phyloP scores from a whole-genome alignment of 2,113 vertebrate genomes.

The Podiceps cristatus region DNA sequence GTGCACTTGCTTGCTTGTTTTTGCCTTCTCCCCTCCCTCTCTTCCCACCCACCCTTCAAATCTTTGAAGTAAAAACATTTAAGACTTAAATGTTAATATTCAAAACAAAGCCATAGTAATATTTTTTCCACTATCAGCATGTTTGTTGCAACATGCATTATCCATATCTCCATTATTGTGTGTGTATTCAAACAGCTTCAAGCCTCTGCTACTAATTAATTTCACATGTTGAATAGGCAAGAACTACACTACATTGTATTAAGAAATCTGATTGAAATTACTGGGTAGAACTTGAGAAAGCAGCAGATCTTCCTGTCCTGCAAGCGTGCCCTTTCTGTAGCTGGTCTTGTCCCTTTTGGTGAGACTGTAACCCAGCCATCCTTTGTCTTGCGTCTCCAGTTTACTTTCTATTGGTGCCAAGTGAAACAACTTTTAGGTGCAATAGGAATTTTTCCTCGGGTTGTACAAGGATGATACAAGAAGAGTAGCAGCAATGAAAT shows the following conservation, averaged over 20 bases:
- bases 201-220: not conserved
- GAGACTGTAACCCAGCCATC: not conserved
- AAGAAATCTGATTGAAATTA: conserved; percentile 1
- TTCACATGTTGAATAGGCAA: conserved; percentile 7
- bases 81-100: not conserved
- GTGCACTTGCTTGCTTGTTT: not conserved
- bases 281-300: not conserved
- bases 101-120: not conserved
- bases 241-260: not conserved
- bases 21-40: not conserved
- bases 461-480: not conserved
- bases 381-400: not conserved
- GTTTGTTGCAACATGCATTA: not conserved
- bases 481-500: not conserved
- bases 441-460: not conserved
- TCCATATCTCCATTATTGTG: not conserved
- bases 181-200: not conserved
- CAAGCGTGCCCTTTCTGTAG: not conserved
- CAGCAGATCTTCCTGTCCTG: not conserved
- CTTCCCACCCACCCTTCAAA: not conserved
- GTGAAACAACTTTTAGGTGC: not conserved
- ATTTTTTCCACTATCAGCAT: not conserved
- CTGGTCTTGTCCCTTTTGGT: not conserved
- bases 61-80: not conserved
- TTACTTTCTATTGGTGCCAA: not conserved